These are phyloP conservation scores for Neogale vison DNA, from an alignment of 2,113 vertebrate genomes.

Conservation along the genomic window DNA sequence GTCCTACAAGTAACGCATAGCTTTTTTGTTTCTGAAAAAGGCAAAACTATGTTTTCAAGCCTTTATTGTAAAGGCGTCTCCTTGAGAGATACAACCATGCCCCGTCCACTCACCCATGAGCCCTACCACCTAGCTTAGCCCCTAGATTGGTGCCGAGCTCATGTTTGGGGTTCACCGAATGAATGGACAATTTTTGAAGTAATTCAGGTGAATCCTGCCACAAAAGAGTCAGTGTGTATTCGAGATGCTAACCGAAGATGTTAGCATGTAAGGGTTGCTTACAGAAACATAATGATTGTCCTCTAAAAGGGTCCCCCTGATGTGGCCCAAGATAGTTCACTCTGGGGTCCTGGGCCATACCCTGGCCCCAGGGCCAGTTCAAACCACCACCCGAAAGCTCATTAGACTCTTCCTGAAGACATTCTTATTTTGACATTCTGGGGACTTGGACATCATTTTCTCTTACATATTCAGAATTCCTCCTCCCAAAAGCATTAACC, in stretches of 20 bases:
- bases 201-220: background rate
- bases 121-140: accelerated
- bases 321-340: background rate
- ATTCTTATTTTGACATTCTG: background rate
- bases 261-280: background rate
- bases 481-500: background rate
- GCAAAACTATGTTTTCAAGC: background rate
- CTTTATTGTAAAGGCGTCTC: background rate
- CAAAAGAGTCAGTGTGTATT: background rate
- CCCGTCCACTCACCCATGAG: background rate
- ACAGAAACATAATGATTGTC: background rate
- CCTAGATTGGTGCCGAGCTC: background rate
- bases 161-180: background rate
- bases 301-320: background rate
- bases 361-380: background rate
- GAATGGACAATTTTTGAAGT: background rate
- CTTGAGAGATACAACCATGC: background rate
- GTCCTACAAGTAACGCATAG: background rate
- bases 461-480: background rate
- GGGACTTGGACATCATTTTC: background rate
- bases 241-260: background rate
- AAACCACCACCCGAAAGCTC: background rate
- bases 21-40: background rate
- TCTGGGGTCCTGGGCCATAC: background rate
- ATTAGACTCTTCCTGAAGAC: background rate